A percentile compares a stretch with the other conserved stretches of the same genome.
These are phyloP conservation scores for Chrysocyon brachyurus DNA, from an alignment of 2,797 vertebrate genomes.

Conservation along the genomic window DNA sequence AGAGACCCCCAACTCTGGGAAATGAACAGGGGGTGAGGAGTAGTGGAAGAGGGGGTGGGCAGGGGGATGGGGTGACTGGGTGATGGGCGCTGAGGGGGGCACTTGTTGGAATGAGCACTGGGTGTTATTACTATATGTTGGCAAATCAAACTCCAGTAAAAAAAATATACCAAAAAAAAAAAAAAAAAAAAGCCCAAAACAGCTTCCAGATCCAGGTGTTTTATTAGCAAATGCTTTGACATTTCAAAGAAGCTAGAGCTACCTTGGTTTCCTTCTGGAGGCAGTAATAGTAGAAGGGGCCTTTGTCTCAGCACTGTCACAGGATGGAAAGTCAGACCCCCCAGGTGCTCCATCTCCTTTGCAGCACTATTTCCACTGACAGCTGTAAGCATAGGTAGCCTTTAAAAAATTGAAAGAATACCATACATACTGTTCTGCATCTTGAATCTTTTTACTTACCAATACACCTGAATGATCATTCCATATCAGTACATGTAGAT, in stretches of 20 bases:
- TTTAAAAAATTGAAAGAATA: not conserved
- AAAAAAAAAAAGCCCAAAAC: not conserved
- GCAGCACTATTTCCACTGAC: not conserved
- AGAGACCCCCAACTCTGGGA: too few relatives aligned
- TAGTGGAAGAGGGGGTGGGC: too few relatives aligned
- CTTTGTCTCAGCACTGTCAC: not conserved
- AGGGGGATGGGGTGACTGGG: too few relatives aligned
- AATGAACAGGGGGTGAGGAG: too few relatives aligned
- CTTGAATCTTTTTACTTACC: not conserved
- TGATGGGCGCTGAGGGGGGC: too few relatives aligned
- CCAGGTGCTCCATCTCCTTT: not conserved
- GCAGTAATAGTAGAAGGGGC: not conserved
- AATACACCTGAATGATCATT: not conserved
- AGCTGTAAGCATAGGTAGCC: not conserved
- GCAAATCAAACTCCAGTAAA: too few relatives aligned
- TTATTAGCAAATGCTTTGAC: conserved; percentile 35
- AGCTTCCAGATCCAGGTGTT: not conserved
- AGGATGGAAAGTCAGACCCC: not conserved
- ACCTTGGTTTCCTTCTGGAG: not conserved
- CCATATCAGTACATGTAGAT: not conserved
- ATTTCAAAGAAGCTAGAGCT: conserved; percentile 4
- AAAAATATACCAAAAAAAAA: too few relatives aligned
- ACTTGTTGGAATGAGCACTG: too few relatives aligned
- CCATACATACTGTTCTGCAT: not conserved
- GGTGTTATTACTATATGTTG: too few relatives aligned